Conservation (phyloP, 1,140 invertebrate genomes). For the Subanguina moxae region DNA sequence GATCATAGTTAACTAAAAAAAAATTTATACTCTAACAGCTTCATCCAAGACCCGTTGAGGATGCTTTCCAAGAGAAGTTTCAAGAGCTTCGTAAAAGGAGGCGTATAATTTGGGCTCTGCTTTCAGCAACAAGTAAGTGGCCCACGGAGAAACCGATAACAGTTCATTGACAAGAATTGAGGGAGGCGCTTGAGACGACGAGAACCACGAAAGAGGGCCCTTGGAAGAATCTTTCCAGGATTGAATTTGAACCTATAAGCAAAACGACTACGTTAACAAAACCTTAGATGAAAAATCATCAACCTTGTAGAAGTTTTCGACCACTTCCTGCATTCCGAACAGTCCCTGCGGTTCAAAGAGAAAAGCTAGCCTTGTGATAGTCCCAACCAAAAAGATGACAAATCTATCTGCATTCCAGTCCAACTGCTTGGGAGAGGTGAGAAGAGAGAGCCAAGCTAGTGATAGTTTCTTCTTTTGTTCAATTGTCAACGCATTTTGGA, state of each 20-base stretch:
- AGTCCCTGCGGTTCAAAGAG: conserved; percentile 21
- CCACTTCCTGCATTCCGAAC: conserved; percentile 30
- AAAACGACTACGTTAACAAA: neutral
- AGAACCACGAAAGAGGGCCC: conserved; percentile 42
- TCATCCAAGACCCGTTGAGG: conserved; percentile 31
- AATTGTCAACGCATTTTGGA: conserved; percentile 8
- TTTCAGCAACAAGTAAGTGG: conserved; percentile 29
- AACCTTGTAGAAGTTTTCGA: conserved; percentile 28
- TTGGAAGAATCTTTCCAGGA: conserved; percentile 31
- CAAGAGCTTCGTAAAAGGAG: neutral
- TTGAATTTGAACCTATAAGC: conserved; percentile 28
- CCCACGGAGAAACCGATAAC: conserved; percentile 32
- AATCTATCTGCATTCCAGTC: conserved; percentile 43
- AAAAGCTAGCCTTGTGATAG: conserved; percentile 18
- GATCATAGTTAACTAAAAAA: neutral
- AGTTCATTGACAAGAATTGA: conserved; percentile 19
- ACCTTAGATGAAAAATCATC: neutral
- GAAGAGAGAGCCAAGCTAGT: conserved; percentile 28
- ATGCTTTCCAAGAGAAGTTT: conserved; percentile 19
- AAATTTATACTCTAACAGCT: conserved; percentile 18
- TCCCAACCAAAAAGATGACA: conserved; percentile 31
- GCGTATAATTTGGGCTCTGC: conserved; percentile 16
- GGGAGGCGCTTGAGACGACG: conserved; percentile 26
- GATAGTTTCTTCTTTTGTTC: conserved; percentile 15
- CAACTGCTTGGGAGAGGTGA: conserved; percentile 25